Conservation (phyloP, 1,140 invertebrate species). For the Adelges cooleyi region DNA sequence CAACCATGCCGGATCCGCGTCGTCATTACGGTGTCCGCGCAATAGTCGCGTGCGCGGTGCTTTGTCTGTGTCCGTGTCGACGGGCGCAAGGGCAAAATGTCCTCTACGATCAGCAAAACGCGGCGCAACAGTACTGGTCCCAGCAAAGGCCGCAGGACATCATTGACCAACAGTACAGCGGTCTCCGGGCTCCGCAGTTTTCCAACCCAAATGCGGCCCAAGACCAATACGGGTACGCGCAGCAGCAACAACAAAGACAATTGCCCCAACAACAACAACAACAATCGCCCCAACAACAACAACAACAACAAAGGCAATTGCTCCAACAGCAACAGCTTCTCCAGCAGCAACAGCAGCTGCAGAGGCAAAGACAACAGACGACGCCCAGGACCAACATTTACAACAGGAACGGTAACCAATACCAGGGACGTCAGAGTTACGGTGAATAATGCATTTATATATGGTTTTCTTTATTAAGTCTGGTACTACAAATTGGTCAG, state of each 20-base stretch:
- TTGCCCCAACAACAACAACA: background rate
- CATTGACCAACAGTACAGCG: background rate
- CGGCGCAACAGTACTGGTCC: background rate
- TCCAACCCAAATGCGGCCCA: background rate
- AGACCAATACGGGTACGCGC: background rate
- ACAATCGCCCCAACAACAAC: background rate
- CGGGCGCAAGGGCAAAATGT: background rate
- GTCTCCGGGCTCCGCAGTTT: background rate
- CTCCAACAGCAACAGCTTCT: background rate
- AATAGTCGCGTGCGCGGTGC: background rate
- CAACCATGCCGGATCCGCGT: too few relatives aligned
- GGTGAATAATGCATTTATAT: too few relatives aligned
- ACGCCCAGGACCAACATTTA: background rate
- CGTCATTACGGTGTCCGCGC: too few relatives aligned
- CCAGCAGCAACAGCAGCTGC: background rate
- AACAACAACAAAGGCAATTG: background rate
- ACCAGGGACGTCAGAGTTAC: background rate
- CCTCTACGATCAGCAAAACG: background rate
- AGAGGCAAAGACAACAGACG: background rate
- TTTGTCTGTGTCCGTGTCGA: background rate
- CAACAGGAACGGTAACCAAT: background rate
- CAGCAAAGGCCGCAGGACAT: conserved; percentile 20
- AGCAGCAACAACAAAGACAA: background rate
- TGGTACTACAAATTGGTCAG: too few relatives aligned
- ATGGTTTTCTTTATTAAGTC: too few relatives aligned